phyloP scores from a whole-genome alignment of 2,797 vertebrate species.

The Myotis daubentonii region DNA sequence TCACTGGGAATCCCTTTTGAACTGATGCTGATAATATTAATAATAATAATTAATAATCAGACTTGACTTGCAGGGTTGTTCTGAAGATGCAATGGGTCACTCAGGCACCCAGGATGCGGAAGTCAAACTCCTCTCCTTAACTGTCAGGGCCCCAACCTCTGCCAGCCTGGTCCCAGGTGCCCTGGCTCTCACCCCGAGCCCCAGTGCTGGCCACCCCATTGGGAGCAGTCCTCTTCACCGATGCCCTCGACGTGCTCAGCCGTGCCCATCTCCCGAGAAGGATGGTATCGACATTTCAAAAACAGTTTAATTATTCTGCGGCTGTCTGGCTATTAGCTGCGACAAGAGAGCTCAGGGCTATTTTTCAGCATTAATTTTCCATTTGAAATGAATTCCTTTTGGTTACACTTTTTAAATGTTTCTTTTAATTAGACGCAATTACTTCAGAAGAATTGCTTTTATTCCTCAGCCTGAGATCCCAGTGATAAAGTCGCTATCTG shows the following conservation, averaged over 20 bases:
- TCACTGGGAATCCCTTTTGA: background rate
- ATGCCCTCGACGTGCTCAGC: constrained; percentile 63
- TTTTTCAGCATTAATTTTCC: constrained; percentile 93
- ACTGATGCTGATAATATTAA: background rate
- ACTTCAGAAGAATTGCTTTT: constrained; percentile 94
- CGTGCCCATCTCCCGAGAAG: constrained; percentile 72
- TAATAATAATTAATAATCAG: background rate
- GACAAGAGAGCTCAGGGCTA: constrained; percentile 90
- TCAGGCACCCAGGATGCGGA: background rate
- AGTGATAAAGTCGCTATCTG: constrained; percentile 92
- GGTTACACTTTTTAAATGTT: constrained; percentile 94
- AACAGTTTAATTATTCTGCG: constrained; percentile 90
- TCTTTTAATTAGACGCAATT: constrained; percentile 94
- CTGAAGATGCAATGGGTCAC: background rate
- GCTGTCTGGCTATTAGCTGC: constrained; percentile 90
- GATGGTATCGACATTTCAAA: constrained; percentile 87
- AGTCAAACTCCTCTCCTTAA: background rate
- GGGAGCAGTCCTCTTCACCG: background rate
- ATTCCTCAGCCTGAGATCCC: constrained; percentile 92
- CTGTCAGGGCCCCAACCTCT: background rate
- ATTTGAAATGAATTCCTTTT: constrained; percentile 93
- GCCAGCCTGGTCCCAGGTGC: background rate
- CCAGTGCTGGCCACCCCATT: background rate
- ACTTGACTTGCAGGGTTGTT: background rate
- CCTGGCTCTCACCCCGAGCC: background rate